Conservation (phyloP, 2,888 invertebrate genomes). For the Agrotis ipsilon region DNA sequence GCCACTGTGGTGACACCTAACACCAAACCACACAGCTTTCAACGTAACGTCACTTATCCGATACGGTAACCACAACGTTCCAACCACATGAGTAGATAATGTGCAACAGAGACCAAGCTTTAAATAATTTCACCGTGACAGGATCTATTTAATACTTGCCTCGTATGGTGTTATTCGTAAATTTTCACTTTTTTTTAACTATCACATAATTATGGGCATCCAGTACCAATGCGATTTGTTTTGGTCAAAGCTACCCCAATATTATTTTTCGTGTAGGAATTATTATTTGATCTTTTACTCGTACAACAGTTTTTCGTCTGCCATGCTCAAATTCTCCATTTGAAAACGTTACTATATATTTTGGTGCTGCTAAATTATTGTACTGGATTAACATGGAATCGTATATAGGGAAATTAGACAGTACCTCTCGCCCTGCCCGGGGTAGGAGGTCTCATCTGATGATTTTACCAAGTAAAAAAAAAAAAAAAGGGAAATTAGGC, state of each 20-base stretch:
- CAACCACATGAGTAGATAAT: slow-evolving; percentile 8
- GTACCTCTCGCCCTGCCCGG: no score
- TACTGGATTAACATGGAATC: no score
- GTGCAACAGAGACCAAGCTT: background rate
- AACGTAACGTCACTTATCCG: slow-evolving; percentile 12
- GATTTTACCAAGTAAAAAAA: no score
- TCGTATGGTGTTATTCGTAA: no score
- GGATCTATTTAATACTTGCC: background rate
- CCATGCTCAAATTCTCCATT: background rate
- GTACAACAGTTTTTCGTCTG: background rate
- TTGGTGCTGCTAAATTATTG: background rate
- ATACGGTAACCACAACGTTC: slow-evolving; percentile 10
- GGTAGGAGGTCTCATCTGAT: no score
- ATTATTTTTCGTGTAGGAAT: slow-evolving; percentile 11
- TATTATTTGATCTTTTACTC: background rate
- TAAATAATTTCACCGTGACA: background rate
- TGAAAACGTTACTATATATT: background rate
- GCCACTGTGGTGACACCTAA: slow-evolving; percentile 1
- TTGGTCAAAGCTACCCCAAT: slow-evolving; percentile 7
- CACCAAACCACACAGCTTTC: background rate
- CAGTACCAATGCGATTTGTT: slow-evolving; percentile 4
- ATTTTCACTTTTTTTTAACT: no score
- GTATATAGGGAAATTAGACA: no score
- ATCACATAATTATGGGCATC: slow-evolving; percentile 1
- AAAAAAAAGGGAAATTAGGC: no score